phyloP scores from a whole-genome alignment of 1,140 invertebrate genomes.

The Reticulitermes speratus region DNA sequence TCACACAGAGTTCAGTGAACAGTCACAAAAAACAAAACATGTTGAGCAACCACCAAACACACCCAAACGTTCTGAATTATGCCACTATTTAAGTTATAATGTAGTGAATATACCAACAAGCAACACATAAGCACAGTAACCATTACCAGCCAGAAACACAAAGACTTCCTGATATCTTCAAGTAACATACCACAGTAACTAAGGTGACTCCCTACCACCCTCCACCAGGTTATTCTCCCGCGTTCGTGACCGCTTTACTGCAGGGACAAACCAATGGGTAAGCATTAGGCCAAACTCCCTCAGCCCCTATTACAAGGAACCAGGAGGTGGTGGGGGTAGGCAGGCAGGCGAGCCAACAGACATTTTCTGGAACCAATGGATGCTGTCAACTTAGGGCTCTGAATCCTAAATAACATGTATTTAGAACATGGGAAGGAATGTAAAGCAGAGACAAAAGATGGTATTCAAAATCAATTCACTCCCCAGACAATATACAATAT shows the following conservation, averaged over 20 bases:
- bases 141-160: slow-evolving; percentile 32
- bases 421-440: not conserved
- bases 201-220: slow-evolving; percentile 47
- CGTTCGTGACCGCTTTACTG: slow-evolving; percentile 58
- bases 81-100: not conserved
- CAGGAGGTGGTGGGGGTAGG: slow-evolving; percentile 13
- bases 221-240: slow-evolving; percentile 55
- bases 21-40: too few relatives aligned
- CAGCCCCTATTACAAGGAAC: slow-evolving; percentile 20
- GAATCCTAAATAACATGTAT: not conserved
- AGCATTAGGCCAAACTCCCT: slow-evolving; percentile 29
- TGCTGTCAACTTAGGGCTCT: not conserved
- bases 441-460: not conserved
- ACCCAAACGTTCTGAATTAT: too few relatives aligned
- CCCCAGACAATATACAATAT: not conserved
- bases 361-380: slow-evolving; percentile 19
- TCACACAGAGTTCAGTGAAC: too few relatives aligned
- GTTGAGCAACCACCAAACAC: too few relatives aligned
- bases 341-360: slow-evolving; percentile 20
- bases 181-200: slow-evolving; percentile 39
- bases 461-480: not conserved
- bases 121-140: not conserved
- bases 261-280: slow-evolving; percentile 36
- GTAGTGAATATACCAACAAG: not conserved
- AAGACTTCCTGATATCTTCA: slow-evolving; percentile 39